These are phyloP conservation scores for Syrphus vitripennis DNA, from an alignment of 2,888 invertebrate species.

Conservation along the genomic window DNA sequence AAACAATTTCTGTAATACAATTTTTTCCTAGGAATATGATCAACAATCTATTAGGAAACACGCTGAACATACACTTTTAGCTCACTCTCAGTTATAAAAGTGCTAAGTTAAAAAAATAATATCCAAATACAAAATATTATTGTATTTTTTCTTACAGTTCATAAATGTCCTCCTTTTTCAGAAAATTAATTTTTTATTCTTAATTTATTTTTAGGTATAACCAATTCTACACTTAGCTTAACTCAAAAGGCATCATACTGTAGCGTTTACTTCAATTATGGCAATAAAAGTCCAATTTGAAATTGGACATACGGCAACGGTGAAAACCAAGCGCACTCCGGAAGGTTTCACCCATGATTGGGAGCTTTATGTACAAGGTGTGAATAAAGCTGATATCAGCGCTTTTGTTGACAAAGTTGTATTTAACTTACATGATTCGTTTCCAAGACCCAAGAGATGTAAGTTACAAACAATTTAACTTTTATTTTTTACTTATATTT, in stretches of 20 bases:
- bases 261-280: conserved; percentile 79
- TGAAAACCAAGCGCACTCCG: conserved; percentile 90
- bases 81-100: too few relatives aligned
- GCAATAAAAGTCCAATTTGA: conserved; percentile 92
- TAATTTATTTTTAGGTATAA: conserved; percentile 3
- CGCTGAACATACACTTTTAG: too few relatives aligned
- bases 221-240: conserved; percentile 27
- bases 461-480: conserved; percentile 78
- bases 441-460: conserved; percentile 95
- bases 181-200: background rate
- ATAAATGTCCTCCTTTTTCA: background rate
- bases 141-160: background rate
- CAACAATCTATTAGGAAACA: too few relatives aligned
- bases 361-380: conserved; percentile 96
- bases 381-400: conserved; percentile 92
- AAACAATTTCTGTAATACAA: too few relatives aligned
- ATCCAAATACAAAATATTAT: too few relatives aligned
- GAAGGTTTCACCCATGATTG: conserved; percentile 99
- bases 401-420: conserved; percentile 96
- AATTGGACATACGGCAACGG: conserved; percentile 94
- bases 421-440: conserved; percentile 94
- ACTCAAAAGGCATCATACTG: conserved; percentile 48
- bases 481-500: conserved; percentile 20
- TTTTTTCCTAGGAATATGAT: too few relatives aligned
- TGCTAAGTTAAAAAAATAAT: too few relatives aligned